A percentile compares a stretch with the other conserved stretches of the same genome.
phyloP scores from a whole-genome alignment of 2,888 invertebrate genomes.

The Parnassius apollo region DNA sequence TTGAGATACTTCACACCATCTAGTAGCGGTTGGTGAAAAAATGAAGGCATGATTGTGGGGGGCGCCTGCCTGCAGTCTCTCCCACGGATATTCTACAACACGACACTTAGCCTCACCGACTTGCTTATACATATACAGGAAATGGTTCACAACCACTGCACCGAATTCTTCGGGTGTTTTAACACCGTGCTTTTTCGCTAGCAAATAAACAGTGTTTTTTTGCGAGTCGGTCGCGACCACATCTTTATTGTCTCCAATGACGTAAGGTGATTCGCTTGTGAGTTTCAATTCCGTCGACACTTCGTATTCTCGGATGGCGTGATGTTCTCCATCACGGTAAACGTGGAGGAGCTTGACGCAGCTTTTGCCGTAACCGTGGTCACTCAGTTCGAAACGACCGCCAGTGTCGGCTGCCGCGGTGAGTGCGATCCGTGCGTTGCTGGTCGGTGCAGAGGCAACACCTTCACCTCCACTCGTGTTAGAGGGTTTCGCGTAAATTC shows the following conservation, averaged over 20 bases:
- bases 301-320: slow-evolving; percentile 88
- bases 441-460: slow-evolving; percentile 19
- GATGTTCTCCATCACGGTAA: slow-evolving; percentile 83
- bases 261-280: slow-evolving; percentile 85
- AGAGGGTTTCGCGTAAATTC: slow-evolving; percentile 76
- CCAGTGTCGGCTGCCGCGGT: slow-evolving; percentile 71
- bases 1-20: slow-evolving; percentile 86
- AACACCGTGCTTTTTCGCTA: slow-evolving; percentile 89
- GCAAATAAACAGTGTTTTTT: slow-evolving; percentile 89
- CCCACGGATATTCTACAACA: slow-evolving; percentile 89
- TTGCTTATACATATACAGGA: slow-evolving; percentile 88
- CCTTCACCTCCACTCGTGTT: slow-evolving; percentile 61
- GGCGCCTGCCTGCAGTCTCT: slow-evolving; percentile 79
- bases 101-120: slow-evolving; percentile 85
- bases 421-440: slow-evolving; percentile 40
- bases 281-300: slow-evolving; percentile 86
- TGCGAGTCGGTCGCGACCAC: slow-evolving; percentile 92
- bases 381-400: slow-evolving; percentile 82
- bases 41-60: slow-evolving; percentile 90
- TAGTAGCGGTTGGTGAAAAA: slow-evolving; percentile 83
- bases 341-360: slow-evolving; percentile 88
- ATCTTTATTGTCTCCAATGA: slow-evolving; percentile 88
- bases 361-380: slow-evolving; percentile 88
- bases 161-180: slow-evolving; percentile 89
- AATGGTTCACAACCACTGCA: slow-evolving; percentile 86